phyloP scores from a whole-genome alignment of 2,113 vertebrate species.

The Xyliphius kryptos region DNA sequence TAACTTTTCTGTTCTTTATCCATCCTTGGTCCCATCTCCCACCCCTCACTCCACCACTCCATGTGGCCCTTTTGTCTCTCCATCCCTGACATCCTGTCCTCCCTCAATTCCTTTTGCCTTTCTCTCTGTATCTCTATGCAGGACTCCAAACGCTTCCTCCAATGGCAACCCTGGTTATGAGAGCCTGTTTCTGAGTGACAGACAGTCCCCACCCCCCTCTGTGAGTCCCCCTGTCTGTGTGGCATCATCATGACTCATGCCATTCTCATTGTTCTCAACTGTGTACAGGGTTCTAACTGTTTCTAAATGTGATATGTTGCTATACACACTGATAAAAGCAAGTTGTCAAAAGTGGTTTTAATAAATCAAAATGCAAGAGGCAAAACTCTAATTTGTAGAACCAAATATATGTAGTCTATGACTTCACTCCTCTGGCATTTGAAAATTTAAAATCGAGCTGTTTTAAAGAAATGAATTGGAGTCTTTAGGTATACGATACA shows the following conservation, averaged over 20 bases:
- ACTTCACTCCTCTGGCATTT: no score
- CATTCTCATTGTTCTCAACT: slow-evolving; percentile 38
- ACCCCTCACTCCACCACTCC: slow-evolving; percentile 42
- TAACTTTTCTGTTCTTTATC: slow-evolving; percentile 39
- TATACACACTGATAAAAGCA: no score
- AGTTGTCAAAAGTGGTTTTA: no score
- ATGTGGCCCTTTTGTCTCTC: slow-evolving; percentile 23
- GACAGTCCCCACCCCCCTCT: slow-evolving; percentile 80
- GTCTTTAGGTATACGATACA: no score
- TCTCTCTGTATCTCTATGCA: slow-evolving; percentile 66
- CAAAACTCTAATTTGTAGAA: no score
- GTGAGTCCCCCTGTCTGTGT: slow-evolving; percentile 73
- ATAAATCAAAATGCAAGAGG: no score
- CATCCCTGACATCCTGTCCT: background rate
- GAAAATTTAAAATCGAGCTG: no score
- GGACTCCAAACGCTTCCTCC: slow-evolving; percentile 94
- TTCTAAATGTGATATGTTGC: background rate
- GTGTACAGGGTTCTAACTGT: slow-evolving; percentile 9
- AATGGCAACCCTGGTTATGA: slow-evolving; percentile 96
- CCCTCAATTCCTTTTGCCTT: slow-evolving; percentile 30
- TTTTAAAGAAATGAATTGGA: no score
- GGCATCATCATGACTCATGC: slow-evolving; percentile 53
- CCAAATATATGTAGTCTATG: no score
- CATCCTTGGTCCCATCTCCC: slow-evolving; percentile 59
- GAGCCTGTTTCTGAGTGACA: slow-evolving; percentile 75